Conservation (phyloP, 2,888 invertebrate genomes). For the Tupiocoris notatus region DNA sequence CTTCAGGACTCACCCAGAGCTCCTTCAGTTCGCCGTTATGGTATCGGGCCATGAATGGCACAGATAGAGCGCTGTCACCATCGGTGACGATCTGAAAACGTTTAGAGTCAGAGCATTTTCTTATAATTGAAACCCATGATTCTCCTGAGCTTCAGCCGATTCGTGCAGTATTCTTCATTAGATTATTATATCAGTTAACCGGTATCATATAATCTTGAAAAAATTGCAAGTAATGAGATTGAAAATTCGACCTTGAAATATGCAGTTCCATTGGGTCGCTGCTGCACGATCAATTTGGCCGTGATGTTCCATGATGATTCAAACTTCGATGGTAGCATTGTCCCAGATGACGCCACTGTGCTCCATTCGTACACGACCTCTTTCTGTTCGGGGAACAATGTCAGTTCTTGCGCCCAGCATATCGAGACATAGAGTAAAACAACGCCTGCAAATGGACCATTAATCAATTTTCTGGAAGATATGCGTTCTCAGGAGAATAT, state of each 20-base stretch:
- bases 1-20: constrained; percentile 56
- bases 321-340: constrained; percentile 47
- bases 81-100: constrained; percentile 15
- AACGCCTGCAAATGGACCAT: constrained; percentile 29
- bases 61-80: constrained; percentile 8
- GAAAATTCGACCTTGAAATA: constrained; percentile 36
- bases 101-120: too few species aligned
- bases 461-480: too few species aligned
- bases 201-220: too few species aligned
- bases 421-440: constrained; percentile 1
- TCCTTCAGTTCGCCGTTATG: constrained; percentile 45
- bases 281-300: constrained; percentile 46
- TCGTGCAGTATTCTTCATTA: too few species aligned
- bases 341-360: constrained; percentile 48
- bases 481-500: too few species aligned
- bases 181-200: too few species aligned
- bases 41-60: constrained; percentile 48
- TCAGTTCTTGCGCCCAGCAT: constrained; percentile 27
- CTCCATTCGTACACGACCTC: constrained; percentile 48
- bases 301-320: constrained; percentile 47
- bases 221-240: background rate
- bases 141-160: too few species aligned
- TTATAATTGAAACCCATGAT: too few species aligned
- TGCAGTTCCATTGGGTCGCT: constrained; percentile 25
- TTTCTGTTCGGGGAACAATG: constrained; percentile 47